Evolutionary conservation across 2,113 vertebrate species (phyloP).

Genomic region (Pollimyrus isidori): DNA sequence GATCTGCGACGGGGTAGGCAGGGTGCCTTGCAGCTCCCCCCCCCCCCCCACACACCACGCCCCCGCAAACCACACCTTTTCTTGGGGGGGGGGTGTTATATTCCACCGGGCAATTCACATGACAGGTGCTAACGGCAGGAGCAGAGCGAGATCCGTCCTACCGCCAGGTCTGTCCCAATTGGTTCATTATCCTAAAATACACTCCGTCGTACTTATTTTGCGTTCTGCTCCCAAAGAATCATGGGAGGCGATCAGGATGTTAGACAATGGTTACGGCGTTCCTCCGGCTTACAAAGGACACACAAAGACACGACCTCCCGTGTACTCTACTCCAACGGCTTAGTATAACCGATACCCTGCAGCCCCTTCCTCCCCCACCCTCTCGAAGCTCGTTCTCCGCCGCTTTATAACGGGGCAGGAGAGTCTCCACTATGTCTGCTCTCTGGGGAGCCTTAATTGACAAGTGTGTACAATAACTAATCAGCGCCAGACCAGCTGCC

Average conservation of each 20-base stretch:
- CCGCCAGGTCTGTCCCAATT: neutral
- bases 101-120: neutral
- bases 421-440: constrained; percentile 28
- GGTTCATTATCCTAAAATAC: neutral
- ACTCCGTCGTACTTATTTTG: neutral
- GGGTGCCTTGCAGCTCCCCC: neutral
- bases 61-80: neutral
- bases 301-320: neutral
- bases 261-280: neutral
- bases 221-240: neutral
- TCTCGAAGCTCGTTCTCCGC: neutral
- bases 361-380: neutral
- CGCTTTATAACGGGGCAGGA: constrained; percentile 28
- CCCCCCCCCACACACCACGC: neutral
- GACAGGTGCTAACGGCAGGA: neutral
- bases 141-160: neutral
- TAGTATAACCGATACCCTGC: neutral
- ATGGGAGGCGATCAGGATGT: neutral
- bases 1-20: neutral
- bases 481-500: constrained; percentile 55
- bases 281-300: neutral
- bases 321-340: neutral
- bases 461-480: constrained; percentile 64
- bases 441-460: constrained; percentile 57
- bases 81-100: neutral